A percentile compares a stretch with the other conserved stretches of the same genome.
Evolutionary conservation across 2,888 invertebrate genomes (phyloP).

Genomic region (Lithosia quadra): DNA sequence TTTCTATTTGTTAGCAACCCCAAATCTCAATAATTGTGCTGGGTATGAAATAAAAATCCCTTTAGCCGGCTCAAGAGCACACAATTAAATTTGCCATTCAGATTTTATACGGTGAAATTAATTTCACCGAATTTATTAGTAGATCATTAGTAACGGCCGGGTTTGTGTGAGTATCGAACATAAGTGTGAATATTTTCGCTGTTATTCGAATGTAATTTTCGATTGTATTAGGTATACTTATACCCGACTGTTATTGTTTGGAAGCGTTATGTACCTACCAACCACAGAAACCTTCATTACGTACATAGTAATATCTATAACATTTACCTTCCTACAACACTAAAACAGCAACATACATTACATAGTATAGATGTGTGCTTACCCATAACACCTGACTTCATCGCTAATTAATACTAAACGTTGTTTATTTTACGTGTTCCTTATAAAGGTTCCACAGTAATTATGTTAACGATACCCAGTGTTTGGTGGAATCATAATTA

Average conservation of each 20-base stretch:
- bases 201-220: too few relatives aligned
- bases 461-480: conserved; percentile 18
- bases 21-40: background rate
- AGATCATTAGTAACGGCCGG: background rate
- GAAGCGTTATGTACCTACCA: too few relatives aligned
- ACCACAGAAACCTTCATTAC: too few relatives aligned
- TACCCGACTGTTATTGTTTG: too few relatives aligned
- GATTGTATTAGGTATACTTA: too few relatives aligned
- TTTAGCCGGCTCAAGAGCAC: background rate
- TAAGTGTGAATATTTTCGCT: too few relatives aligned
- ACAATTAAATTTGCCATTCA: conserved; percentile 4
- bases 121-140: background rate
- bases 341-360: too few relatives aligned
- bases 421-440: conserved; percentile 11
- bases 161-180: too few relatives aligned
- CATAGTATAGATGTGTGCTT: too few relatives aligned
- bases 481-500: conserved; percentile 3
- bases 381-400: conserved; percentile 3
- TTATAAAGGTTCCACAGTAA: conserved; percentile 12
- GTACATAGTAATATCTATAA: too few relatives aligned
- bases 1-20: background rate
- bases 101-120: background rate
- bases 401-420: conserved; percentile 14
- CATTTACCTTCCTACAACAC: too few relatives aligned
- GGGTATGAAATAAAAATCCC: background rate